Conservation (phyloP, 2,888 invertebrate genomes). For the Euplagia quadripunctaria region DNA sequence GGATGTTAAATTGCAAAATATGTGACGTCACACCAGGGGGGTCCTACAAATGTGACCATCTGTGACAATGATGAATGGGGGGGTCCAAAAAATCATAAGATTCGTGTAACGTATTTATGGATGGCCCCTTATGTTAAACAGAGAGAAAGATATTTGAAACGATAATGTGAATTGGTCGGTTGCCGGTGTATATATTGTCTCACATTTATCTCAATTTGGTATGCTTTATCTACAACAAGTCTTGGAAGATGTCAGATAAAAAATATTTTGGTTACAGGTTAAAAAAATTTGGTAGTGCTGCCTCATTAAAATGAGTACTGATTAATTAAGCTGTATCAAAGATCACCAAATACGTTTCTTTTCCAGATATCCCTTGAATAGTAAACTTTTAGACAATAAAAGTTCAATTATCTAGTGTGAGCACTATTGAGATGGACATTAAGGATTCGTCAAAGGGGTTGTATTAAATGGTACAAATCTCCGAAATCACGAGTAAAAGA, state of each 20-base stretch:
- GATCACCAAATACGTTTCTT: neutral
- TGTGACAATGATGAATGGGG: too few species aligned
- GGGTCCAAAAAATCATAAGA: too few species aligned
- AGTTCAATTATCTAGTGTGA: slow-evolving; percentile 2
- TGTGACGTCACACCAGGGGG: too few species aligned
- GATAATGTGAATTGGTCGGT: too few species aligned
- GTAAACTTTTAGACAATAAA: slow-evolving; percentile 2
- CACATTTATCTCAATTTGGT: slow-evolving; percentile 23
- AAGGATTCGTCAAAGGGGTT: neutral
- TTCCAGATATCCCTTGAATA: slow-evolving; percentile 2
- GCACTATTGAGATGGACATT: neutral
- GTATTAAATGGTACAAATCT: slow-evolving; percentile 2
- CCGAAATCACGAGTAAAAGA: neutral
- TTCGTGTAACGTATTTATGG: too few species aligned
- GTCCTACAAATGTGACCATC: too few species aligned
- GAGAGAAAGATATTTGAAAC: too few species aligned
- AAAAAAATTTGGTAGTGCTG: neutral
- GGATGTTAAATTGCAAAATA: too few species aligned
- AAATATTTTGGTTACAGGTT: neutral
- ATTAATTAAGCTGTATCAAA: neutral
- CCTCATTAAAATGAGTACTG: too few species aligned
- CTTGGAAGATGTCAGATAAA: too few species aligned
- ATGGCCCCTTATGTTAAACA: too few species aligned
- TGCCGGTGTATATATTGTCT: neutral
- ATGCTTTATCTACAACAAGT: slow-evolving; percentile 8